Evolutionary conservation across 2,797 vertebrate species (phyloP).

Genomic region (Aplochiton taeniatus): DNA sequence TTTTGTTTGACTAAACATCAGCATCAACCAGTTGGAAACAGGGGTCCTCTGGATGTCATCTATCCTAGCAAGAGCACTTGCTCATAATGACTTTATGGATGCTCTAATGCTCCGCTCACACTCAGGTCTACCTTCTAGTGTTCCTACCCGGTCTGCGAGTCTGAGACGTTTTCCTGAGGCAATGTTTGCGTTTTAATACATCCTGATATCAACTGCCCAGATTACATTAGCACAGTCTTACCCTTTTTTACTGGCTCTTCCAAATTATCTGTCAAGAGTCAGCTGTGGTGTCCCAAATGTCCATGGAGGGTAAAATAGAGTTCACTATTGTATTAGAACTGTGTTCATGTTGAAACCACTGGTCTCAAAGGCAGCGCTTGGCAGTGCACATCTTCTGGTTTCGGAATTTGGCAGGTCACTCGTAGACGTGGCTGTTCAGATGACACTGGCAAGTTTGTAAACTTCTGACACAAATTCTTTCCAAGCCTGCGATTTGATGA

Average conservation of each 20-base stretch:
- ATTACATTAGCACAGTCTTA: too few relatives aligned
- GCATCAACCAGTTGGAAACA: too few relatives aligned
- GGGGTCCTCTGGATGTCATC: too few relatives aligned
- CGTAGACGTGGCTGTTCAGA: constrained; percentile 66
- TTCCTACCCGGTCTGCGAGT: constrained; percentile 10
- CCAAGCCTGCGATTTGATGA: constrained; percentile 38
- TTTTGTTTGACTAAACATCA: too few relatives aligned
- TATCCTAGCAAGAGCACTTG: neutral
- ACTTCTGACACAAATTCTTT: constrained; percentile 41
- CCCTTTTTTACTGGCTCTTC: too few relatives aligned
- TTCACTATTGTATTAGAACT: constrained; percentile 37
- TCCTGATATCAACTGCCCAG: neutral
- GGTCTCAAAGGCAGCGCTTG: constrained; percentile 43
- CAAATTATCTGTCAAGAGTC: too few relatives aligned
- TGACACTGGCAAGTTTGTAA: constrained; percentile 58
- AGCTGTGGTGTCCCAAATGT: constrained; percentile 35
- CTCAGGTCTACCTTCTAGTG: constrained; percentile 9
- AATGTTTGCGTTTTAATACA: neutral
- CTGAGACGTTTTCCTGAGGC: constrained; percentile 17
- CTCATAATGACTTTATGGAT: constrained; percentile 24
- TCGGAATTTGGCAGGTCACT: constrained; percentile 59
- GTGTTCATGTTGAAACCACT: constrained; percentile 28
- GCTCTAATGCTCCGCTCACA: constrained; percentile 38
- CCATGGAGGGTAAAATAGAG: constrained; percentile 41
- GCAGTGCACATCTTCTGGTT: constrained; percentile 45